Evolutionary conservation across 2,888 invertebrate species (phyloP).

Genomic region (Drosophila setosimentum): DNA sequence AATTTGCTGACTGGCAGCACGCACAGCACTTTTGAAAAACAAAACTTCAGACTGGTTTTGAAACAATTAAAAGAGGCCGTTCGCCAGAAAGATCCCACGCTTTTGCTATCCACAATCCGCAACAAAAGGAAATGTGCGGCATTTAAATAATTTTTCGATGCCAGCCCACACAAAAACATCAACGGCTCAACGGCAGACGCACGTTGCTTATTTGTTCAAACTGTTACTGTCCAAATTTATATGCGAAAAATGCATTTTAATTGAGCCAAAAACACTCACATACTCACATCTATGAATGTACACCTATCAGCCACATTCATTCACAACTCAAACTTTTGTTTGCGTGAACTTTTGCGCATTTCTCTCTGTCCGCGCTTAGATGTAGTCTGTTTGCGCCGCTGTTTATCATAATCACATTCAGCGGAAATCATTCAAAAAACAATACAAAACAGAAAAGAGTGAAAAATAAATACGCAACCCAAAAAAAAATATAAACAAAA

Average conservation of each 20-base stretch:
- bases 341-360: conserved; percentile 63
- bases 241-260: conserved; percentile 76
- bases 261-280: conserved; percentile 41
- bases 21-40: conserved; percentile 58
- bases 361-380: conserved; percentile 34
- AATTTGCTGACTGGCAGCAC: conserved; percentile 63
- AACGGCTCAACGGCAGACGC: conserved; percentile 17
- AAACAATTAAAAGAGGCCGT: conserved; percentile 60
- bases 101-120: conserved; percentile 37
- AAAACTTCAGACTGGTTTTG: conserved; percentile 53
- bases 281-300: background rate
- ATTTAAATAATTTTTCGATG: conserved; percentile 73
- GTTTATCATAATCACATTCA: conserved; percentile 69
- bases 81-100: conserved; percentile 66
- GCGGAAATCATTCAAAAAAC: conserved; percentile 64
- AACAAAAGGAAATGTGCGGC: conserved; percentile 61
- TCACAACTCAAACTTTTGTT: conserved; percentile 42
- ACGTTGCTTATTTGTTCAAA: conserved; percentile 66
- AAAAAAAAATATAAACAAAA: conserved; percentile 21
- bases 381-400: conserved; percentile 23
- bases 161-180: conserved; percentile 58
- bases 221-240: conserved; percentile 68
- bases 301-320: conserved; percentile 42
- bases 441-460: conserved; percentile 11
- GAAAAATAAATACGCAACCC: conserved; percentile 29